A percentile compares a stretch with the other conserved stretches of the same genome.
phyloP scores from a whole-genome alignment of 2,888 invertebrate genomes.

The Eristalinus sepulchralis region DNA sequence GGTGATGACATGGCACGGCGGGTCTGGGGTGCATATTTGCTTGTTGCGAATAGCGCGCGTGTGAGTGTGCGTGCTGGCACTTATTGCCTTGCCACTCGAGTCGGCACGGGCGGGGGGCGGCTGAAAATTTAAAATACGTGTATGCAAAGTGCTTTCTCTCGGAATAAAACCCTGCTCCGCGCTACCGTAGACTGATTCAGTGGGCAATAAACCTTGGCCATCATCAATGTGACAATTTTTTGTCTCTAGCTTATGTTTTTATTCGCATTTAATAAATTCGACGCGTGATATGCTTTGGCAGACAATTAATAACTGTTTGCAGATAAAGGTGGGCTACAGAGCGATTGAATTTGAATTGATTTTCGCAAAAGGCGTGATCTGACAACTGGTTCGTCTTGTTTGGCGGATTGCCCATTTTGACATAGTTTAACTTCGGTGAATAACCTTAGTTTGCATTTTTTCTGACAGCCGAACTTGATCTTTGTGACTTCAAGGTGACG shows the following conservation, averaged over 20 bases:
- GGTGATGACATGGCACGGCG: background rate
- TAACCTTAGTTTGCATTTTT: background rate
- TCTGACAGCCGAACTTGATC: background rate
- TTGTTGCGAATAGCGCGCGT: background rate
- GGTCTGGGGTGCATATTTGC: background rate
- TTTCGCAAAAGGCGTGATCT: background rate
- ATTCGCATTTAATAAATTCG: background rate
- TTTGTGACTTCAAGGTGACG: background rate
- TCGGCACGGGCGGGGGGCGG: background rate
- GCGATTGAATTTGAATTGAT: background rate
- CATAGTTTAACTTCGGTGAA: background rate
- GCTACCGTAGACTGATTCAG: slow-evolving; percentile 25
- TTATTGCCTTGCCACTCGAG: background rate
- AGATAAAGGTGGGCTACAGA: background rate
- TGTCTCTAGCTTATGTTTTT: background rate
- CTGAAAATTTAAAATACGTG: slow-evolving; percentile 7
- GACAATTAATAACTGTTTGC: background rate
- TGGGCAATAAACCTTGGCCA: slow-evolving; percentile 18
- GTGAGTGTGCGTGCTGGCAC: background rate
- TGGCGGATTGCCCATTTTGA: background rate
- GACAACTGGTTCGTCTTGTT: background rate
- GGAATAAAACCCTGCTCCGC: slow-evolving; percentile 6
- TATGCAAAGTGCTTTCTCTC: slow-evolving; percentile 37
- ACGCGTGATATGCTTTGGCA: background rate
- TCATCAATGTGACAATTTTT: background rate